Evolutionary conservation across 1,140 invertebrate genomes (phyloP), one percentile per base, ranked within the genome.

Genomic region (Hetaerina americana): DNA sequence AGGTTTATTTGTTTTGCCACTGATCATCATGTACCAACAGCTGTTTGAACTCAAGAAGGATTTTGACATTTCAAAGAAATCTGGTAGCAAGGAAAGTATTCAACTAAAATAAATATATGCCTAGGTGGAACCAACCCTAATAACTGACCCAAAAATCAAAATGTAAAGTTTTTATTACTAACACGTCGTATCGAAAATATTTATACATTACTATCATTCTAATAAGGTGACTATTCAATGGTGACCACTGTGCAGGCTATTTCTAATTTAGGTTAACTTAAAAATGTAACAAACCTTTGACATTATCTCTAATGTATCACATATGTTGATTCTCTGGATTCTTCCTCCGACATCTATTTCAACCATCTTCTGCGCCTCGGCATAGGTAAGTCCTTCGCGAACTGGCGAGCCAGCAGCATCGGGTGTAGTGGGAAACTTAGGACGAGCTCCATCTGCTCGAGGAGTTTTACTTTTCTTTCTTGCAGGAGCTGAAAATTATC

Each of bases 311-410:
- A 90, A 75, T 1, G 84, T 80, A 27, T 89, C 87, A 75, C 87
- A 86, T 68, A 89, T 82, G 73, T 79, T 79, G 68, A 87, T 83
- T 72, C 86, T 79, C 70, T 84, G 83, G 66, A 86, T 84, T 78
- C 89, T 87, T 15, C 90, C 91, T 76, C 85, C 84, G 22, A 94
- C 82, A 78, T 94, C 92, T 75, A 94, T 90, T 79, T 94, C 91
- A 0, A 95, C 90, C 57, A 92, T 86, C 81, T 90, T 88, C 77
- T 94, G 91, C 18, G 90, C 85, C 79, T 93, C 90, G 27, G 89
- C 89, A 80, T 91, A 92, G 22, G 88, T 89, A 31, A 92, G 79
- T 29, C 85, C 86, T 78, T 88, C 86, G 74, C 85, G 84, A 3
- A 82, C 80, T 27, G 82, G 81, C n/a, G 25, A 15, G 1, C 18